These are phyloP conservation scores for Philopotamus ludificatus DNA, from an alignment of 1,140 invertebrate genomes.

Conservation along the genomic window DNA sequence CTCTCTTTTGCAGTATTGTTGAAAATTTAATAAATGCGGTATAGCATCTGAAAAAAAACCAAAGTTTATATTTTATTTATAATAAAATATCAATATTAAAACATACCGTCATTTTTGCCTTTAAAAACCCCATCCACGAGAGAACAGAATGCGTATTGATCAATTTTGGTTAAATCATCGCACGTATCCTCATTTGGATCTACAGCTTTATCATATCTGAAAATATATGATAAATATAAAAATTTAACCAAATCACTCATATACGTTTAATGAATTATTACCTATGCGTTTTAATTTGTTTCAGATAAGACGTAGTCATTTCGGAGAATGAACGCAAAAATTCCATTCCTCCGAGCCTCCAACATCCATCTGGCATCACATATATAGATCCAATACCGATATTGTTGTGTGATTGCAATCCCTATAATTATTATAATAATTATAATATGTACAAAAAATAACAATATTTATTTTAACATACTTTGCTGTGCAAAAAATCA, in stretches of 20 bases:
- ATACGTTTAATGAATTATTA: constrained; percentile 29
- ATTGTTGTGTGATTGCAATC: constrained; percentile 73
- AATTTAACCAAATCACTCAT: neutral
- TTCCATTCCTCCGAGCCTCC: constrained; percentile 81
- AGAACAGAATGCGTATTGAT: constrained; percentile 79
- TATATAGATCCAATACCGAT: constrained; percentile 76
- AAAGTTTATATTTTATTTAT: neutral
- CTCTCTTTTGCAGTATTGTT: constrained; percentile 63
- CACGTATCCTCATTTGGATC: constrained; percentile 68
- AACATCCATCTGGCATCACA: constrained; percentile 74
- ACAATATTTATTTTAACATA: constrained; percentile 38
- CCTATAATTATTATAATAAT: constrained; percentile 9
- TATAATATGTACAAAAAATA: neutral
- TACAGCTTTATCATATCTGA: constrained; percentile 66
- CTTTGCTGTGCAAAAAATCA: constrained; percentile 76
- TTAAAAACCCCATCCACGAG: constrained; percentile 72
- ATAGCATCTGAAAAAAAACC: constrained; percentile 60
- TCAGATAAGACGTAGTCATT: constrained; percentile 64
- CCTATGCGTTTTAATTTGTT: constrained; percentile 64
- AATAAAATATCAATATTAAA: constrained; percentile 9
- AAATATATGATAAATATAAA: neutral
- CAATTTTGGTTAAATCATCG: constrained; percentile 59
- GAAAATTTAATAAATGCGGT: constrained; percentile 66
- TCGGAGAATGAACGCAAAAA: constrained; percentile 71
- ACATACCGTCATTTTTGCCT: constrained; percentile 59